Evolutionary conservation across 2,113 vertebrate species (phyloP).

Genomic region (Microcebus ravelobensis): DNA sequence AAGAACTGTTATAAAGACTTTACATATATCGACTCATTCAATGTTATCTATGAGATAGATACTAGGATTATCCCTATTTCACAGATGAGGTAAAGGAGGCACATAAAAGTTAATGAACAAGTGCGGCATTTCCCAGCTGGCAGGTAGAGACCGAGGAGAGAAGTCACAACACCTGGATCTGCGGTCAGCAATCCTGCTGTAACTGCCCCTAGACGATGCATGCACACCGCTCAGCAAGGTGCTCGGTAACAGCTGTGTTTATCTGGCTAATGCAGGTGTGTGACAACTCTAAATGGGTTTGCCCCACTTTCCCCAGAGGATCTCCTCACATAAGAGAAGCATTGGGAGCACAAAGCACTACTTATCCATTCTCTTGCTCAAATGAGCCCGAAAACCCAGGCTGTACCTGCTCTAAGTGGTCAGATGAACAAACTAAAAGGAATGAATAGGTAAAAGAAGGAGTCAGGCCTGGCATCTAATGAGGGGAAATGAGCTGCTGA

Average conservation of each 20-base stretch:
- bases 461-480: not conserved
- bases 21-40: not conserved
- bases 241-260: not conserved
- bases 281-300: not conserved
- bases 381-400: not conserved
- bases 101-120: not conserved
- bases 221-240: rapidly evolving
- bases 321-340: not conserved
- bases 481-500: not conserved
- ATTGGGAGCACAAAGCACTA: not conserved
- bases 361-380: not conserved
- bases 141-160: not conserved
- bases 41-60: not conserved
- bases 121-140: not conserved
- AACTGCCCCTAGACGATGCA: not conserved
- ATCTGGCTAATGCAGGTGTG: not conserved
- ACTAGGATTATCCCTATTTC: not conserved
- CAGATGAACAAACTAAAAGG: not conserved
- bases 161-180: not conserved
- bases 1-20: not conserved
- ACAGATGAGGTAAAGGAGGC: not conserved
- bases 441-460: not conserved
- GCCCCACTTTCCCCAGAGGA: not conserved
- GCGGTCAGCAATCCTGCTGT: rapidly evolving
- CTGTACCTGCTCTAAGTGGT: not conserved